phyloP scores from a whole-genome alignment of 1,140 invertebrate species.

The Anastrepha ludens region DNA sequence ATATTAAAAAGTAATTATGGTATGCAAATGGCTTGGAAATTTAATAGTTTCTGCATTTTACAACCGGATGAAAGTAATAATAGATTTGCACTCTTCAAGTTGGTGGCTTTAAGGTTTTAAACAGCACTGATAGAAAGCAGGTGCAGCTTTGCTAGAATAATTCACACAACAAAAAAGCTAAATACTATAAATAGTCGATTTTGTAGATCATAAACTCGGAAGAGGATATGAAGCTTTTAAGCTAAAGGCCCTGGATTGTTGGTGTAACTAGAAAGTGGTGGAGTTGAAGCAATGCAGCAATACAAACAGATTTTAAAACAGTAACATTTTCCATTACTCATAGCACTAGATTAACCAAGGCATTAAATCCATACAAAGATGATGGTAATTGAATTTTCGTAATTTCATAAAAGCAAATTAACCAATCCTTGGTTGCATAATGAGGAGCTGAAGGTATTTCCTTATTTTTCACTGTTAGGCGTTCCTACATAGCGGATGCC shows the following conservation, averaged over 20 bases:
- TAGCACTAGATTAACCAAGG: too few species aligned
- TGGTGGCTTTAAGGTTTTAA: not conserved
- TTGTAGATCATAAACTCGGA: not conserved
- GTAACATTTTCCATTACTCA: too few species aligned
- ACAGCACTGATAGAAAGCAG: not conserved
- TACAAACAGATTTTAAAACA: too few species aligned
- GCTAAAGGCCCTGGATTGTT: not conserved
- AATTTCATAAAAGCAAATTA: too few species aligned
- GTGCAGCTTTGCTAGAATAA: not conserved
- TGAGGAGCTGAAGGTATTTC: too few species aligned
- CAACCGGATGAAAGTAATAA: slow-evolving; percentile 29
- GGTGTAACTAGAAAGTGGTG: slow-evolving; percentile 9
- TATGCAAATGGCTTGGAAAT: slow-evolving; percentile 17
- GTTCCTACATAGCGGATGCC: too few species aligned
- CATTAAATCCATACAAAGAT: too few species aligned
- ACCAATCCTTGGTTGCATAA: too few species aligned
- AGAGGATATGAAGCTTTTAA: not conserved
- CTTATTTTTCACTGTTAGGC: too few species aligned
- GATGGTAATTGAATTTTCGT: too few species aligned
- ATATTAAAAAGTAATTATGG: slow-evolving; percentile 20
- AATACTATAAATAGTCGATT: not conserved
- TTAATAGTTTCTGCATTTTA: slow-evolving; percentile 26
- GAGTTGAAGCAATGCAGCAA: not conserved
- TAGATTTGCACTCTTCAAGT: slow-evolving; percentile 2
- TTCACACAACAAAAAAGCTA: not conserved